phyloP scores from a whole-genome alignment of 2,113 vertebrate genomes.

The Diadophis punctatus region DNA sequence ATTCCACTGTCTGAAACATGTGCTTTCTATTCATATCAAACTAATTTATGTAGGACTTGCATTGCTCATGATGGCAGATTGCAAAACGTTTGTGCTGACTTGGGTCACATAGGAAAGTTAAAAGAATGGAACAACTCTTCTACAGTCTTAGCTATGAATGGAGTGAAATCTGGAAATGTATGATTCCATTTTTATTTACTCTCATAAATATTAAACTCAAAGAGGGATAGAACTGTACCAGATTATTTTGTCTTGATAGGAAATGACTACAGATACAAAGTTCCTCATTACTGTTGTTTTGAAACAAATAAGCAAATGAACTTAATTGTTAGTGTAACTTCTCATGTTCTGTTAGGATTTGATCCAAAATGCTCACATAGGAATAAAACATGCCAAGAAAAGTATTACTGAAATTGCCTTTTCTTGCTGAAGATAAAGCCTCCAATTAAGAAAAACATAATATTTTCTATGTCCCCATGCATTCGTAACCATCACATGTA shows the following conservation, averaged over 20 bases:
- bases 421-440: constrained; percentile 34
- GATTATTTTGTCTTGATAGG: neutral
- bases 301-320: neutral
- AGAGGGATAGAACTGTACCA: neutral
- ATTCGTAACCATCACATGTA: no score
- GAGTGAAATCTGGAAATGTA: neutral
- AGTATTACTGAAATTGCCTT: constrained; percentile 44
- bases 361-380: constrained; percentile 9
- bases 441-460: constrained; percentile 24
- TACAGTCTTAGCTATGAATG: neutral
- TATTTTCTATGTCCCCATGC: neutral
- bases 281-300: constrained; percentile 30
- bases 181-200: neutral
- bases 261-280: neutral
- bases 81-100: neutral
- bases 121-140: neutral
- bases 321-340: constrained; percentile 12
- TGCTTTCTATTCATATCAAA: neutral
- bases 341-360: constrained; percentile 20
- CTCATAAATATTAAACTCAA: neutral
- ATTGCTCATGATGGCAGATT: neutral
- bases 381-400: constrained; percentile 37
- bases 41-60: neutral
- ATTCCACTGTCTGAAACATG: neutral
- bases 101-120: neutral